Evolutionary conservation across 1,140 invertebrate genomes (phyloP).

Genomic region (Diachasmimorpha longicaudata): DNA sequence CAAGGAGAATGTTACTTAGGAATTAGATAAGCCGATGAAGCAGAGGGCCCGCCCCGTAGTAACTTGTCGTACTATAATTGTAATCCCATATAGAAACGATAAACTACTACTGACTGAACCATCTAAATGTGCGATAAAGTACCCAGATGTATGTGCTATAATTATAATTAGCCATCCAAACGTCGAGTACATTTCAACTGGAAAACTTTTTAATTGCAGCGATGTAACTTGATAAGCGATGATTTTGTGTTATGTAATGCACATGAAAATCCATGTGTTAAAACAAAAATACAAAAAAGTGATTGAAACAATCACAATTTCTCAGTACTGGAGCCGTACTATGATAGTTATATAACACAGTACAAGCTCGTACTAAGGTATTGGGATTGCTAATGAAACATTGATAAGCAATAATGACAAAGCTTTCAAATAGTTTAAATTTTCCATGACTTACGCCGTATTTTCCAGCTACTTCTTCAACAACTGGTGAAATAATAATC

Average conservation of each 20-base stretch:
- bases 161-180: background rate
- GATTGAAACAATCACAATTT: constrained; percentile 30
- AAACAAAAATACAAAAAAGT: background rate
- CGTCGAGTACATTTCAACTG: background rate
- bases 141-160: background rate
- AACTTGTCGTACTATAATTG: constrained; percentile 5
- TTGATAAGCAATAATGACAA: background rate
- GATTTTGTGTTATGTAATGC: background rate
- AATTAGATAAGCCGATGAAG: background rate
- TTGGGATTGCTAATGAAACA: constrained; percentile 25
- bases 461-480: constrained; percentile 47
- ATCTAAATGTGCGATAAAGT: background rate
- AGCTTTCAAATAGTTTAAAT: background rate
- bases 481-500: constrained; percentile 67
- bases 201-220: background rate
- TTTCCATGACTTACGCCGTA: constrained; percentile 39
- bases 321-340: constrained; percentile 41
- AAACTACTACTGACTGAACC: background rate
- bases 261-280: background rate
- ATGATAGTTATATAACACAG: constrained; percentile 34
- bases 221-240: background rate
- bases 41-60: background rate
- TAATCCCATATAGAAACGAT: constrained; percentile 15
- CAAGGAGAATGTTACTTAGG: background rate
- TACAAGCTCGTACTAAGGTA: constrained; percentile 31